Conservation (phyloP, 2,888 invertebrate species). For the Timandra comae region DNA sequence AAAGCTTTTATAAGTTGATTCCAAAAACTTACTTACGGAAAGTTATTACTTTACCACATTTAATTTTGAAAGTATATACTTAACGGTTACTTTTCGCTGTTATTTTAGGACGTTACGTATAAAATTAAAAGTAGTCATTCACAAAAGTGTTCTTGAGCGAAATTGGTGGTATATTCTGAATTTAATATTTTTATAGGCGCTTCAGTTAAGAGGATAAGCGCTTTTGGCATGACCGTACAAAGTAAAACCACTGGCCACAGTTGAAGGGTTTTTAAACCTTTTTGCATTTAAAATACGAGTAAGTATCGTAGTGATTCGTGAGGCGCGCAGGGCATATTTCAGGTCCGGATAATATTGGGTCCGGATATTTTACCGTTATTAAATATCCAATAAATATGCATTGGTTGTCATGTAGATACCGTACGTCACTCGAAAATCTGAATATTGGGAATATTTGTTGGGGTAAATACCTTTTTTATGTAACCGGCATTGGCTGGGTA, state of each 20-base stretch:
- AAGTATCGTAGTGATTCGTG: constrained; percentile 5
- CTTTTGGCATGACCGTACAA: constrained; percentile 5
- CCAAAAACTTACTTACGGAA: too few species aligned
- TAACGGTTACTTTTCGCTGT: too few species aligned
- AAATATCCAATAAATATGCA: constrained; percentile 22
- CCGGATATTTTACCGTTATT: constrained; percentile 20
- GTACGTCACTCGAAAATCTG: constrained; percentile 11
- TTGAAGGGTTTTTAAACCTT: constrained; percentile 12
- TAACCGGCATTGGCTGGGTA: too few species aligned
- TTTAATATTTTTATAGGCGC: constrained; percentile 7
- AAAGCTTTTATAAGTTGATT: too few species aligned
- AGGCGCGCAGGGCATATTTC: constrained; percentile 7
- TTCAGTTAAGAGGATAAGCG: constrained; percentile 12
- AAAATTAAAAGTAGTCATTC: too few species aligned
- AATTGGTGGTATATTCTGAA: constrained; percentile 1
- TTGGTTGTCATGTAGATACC: constrained; percentile 10
- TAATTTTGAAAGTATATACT: too few species aligned
- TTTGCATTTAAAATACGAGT: constrained; percentile 15
- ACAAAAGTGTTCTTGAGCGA: neutral
- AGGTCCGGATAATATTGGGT: constrained; percentile 16
- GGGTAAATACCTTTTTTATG: too few species aligned
- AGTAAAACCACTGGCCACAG: constrained; percentile 5
- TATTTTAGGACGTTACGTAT: too few species aligned
- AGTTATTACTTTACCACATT: too few species aligned
- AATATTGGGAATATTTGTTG: constrained; percentile 8